phyloP scores from a whole-genome alignment of 2,113 vertebrate species.

The Dolichotis patagonum region DNA sequence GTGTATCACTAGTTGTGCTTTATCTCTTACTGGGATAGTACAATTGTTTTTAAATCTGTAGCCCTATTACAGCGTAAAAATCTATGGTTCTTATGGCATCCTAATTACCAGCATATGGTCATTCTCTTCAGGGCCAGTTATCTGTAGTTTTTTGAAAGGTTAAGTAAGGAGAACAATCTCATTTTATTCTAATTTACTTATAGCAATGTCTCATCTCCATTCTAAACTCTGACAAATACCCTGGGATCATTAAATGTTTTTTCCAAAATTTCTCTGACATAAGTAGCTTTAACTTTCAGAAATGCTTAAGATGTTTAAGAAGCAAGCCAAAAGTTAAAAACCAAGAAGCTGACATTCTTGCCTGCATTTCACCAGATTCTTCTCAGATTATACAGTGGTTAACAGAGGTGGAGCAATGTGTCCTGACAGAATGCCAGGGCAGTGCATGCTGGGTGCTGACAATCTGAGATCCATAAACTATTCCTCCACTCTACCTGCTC shows the following conservation, averaged over 20 bases:
- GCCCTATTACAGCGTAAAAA: not conserved
- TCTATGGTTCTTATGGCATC: not conserved
- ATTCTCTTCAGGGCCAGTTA: not conserved
- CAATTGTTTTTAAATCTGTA: not conserved
- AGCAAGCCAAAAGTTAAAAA: not conserved
- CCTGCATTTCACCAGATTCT: not conserved
- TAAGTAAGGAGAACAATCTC: not conserved
- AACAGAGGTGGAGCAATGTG: not conserved
- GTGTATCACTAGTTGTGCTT: not conserved
- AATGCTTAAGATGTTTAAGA: not conserved
- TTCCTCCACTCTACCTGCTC: not conserved
- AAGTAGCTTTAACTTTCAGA: not conserved
- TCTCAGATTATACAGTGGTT: not conserved
- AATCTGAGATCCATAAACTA: not conserved
- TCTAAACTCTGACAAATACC: not conserved
- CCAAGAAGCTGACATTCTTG: not conserved
- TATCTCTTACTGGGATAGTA: not conserved
- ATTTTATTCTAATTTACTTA: constrained; percentile 37
- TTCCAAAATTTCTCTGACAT: constrained; percentile 24
- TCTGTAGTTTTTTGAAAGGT: not conserved
- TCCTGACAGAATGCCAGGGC: not conserved
- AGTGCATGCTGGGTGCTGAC: not conserved
- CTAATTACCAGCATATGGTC: not conserved
- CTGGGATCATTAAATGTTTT: constrained; percentile 47
- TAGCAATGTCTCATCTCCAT: not conserved